Evolutionary conservation across 2,113 vertebrate species (phyloP).

Genomic region (Microcebus griseorufus): DNA sequence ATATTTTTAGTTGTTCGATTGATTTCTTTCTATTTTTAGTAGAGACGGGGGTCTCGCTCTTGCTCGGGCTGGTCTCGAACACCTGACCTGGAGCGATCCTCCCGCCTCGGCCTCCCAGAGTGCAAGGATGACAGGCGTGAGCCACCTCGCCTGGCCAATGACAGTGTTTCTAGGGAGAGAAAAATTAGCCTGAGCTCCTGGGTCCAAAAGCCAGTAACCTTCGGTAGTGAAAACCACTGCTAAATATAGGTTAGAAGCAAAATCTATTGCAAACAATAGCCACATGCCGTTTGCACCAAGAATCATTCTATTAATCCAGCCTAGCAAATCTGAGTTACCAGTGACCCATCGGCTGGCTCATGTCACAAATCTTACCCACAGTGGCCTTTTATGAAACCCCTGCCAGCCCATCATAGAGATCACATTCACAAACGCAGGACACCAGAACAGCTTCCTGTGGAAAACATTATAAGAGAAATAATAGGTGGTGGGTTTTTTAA

Average conservation of each 20-base stretch:
- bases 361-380: background rate
- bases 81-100: too few relatives aligned
- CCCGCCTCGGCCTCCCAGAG: too few relatives aligned
- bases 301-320: background rate
- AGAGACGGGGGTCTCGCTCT: too few relatives aligned
- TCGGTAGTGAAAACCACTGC: background rate
- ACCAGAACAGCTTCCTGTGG: background rate
- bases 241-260: constrained; percentile 56
- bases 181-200: constrained; percentile 66
- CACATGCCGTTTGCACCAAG: background rate
- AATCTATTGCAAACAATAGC: constrained; percentile 57
- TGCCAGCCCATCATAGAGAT: background rate
- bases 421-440: rapidly evolving
- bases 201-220: constrained; percentile 25
- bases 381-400: background rate
- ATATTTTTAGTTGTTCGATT: too few relatives aligned
- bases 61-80: too few relatives aligned
- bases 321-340: background rate
- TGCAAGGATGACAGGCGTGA: too few relatives aligned
- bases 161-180: constrained; percentile 55
- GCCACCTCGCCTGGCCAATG: too few relatives aligned
- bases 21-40: too few relatives aligned
- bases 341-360: background rate
- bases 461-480: background rate
- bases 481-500: background rate